Evolutionary conservation across 1,140 invertebrate genomes (phyloP), one percentile per base, ranked within the genome.

Genomic region (Wasmannia auropunctata): DNA sequence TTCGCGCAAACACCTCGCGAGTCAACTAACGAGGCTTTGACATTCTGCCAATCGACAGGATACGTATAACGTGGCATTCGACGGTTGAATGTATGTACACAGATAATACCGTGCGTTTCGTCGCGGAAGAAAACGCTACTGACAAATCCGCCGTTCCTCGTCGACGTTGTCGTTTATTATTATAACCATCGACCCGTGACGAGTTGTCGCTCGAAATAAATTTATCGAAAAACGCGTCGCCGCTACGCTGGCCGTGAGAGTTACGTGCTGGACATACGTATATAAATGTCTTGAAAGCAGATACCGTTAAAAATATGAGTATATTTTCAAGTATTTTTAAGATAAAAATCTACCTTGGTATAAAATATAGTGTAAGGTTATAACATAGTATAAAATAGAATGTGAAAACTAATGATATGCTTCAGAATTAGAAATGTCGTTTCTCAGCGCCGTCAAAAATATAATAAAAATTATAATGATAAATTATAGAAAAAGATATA

Each of bases 11-110:
- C 84, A 79, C 19, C 60, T 80, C 46, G 60, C 56, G 34, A 77
- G 34, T 63, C 67, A 63, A 62, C 86, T 89, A 90, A 90, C 89
- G 86, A 89, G 86, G 51, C 74, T 85, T 74, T 90, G 89, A 90
- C 86, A 89, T 72, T 85, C 72, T 90, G 89, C 89, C 89, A 90
- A 85, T 90, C 72, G 63, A 79, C 85, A 72, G 46, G 72, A 69
- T 54, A 37, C 51, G 14, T 46, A 11, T 19, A 22, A n/a, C 8
- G 49, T 31, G 49, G 65, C 22, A 81, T 72, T 81, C 43, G 34
- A 81, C 34, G 22, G 40, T 70, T 37, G 49, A 34, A 72, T 37
- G 65, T 43, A 43, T 74, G 51, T 69, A 54, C 34, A n/a, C 19
- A 8, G 51, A 51, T 72, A 58, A 83, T 83, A 56, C 25, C 25